These are phyloP conservation scores for Styela plicata DNA, from an alignment of 23 tunicate genomes.

Conservation along the genomic window DNA sequence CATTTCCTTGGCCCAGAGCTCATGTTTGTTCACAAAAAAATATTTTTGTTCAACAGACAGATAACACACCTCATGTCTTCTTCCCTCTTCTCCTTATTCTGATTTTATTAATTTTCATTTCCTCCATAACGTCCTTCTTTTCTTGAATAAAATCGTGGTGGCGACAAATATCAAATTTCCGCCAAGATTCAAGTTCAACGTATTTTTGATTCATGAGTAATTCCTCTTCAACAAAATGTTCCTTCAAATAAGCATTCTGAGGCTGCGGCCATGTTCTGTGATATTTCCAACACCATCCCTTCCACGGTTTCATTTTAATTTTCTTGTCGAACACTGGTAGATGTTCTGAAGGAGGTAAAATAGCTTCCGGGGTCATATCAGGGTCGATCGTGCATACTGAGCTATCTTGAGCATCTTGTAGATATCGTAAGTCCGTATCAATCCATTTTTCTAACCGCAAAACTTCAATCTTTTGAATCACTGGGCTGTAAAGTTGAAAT, in stretches of 20 bases:
- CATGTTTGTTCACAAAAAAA: too few species aligned
- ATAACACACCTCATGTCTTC: too few species aligned
- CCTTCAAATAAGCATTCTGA: slow-evolving; percentile 70
- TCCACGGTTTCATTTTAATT: slow-evolving; percentile 31
- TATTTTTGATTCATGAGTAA: slow-evolving; percentile 33
- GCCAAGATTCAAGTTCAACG: slow-evolving; percentile 15
- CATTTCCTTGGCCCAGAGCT: too few species aligned
- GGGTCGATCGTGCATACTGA: slow-evolving; percentile 52
- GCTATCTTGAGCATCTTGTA: slow-evolving; percentile 70
- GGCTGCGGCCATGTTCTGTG: slow-evolving; percentile 78
- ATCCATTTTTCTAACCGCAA: slow-evolving; percentile 90
- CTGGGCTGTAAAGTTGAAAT: slow-evolving; percentile 62
- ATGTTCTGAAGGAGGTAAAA: slow-evolving; percentile 59
- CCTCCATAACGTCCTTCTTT: slow-evolving; percentile 58
- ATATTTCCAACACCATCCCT: slow-evolving; percentile 49
- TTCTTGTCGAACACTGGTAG: slow-evolving; percentile 59
- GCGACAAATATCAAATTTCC: slow-evolving; percentile 78
- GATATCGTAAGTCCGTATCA: slow-evolving; percentile 82
- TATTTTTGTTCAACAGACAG: too few species aligned
- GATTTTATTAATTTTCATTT: slow-evolving; percentile 52
- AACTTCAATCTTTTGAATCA: slow-evolving; percentile 60
- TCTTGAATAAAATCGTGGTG: slow-evolving; percentile 71
- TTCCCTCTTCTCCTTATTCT: slow-evolving; percentile 20
- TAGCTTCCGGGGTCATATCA: slow-evolving; percentile 77
- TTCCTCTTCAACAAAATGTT: slow-evolving; percentile 71